phyloP scores from a whole-genome alignment of 2,888 invertebrate species.

The Hanleya hanleyi region DNA sequence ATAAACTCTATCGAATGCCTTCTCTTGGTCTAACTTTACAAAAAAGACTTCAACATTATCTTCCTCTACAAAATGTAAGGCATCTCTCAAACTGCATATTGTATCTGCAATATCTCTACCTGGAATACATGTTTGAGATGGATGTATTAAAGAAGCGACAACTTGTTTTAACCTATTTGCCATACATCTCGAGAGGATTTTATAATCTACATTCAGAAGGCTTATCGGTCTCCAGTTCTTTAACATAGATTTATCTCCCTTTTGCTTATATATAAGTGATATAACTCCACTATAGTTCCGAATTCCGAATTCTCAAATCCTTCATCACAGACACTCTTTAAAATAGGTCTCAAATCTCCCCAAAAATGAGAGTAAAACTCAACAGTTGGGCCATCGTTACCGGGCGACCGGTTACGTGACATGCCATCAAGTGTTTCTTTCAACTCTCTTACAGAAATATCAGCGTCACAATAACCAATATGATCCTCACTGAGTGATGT shows the following conservation, averaged over 20 bases:
- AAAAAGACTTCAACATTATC: background rate
- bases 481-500: no score
- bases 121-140: background rate
- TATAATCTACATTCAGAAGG: background rate
- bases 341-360: background rate
- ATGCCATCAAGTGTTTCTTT: no score
- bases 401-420: no score
- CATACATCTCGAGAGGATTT: background rate
- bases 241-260: background rate
- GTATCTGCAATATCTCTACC: slow-evolving; percentile 1
- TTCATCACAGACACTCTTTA: background rate
- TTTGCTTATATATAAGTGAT: background rate
- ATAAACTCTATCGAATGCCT: slow-evolving; percentile 17
- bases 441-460: no score
- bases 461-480: no score
- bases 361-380: background rate
- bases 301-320: background rate
- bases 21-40: slow-evolving; percentile 13
- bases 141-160: background rate
- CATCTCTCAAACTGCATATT: background rate
- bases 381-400: slow-evolving; percentile 7
- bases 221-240: background rate
- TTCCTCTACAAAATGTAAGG: background rate
- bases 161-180: background rate
- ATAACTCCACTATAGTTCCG: background rate